Percentiles rank a stretch among this genome's conserved stretches.
phyloP scores from a whole-genome alignment of 2,797 vertebrate species.

The Eulemur rubriventer region DNA sequence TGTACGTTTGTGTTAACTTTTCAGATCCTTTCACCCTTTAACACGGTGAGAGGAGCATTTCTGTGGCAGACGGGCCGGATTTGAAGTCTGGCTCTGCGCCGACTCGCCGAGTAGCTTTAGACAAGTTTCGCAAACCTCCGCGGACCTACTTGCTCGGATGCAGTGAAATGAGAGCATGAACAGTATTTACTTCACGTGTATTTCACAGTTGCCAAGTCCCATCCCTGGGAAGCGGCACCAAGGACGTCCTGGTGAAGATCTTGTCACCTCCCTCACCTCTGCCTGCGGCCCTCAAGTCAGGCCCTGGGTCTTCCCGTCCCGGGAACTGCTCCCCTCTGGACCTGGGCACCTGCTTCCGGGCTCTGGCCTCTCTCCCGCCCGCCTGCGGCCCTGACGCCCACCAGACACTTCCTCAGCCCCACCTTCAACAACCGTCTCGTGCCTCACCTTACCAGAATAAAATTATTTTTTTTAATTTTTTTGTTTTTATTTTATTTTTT shows the following conservation, averaged over 20 bases:
- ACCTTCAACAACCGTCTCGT: neutral
- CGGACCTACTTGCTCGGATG: rapidly evolving
- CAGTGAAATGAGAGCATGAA: neutral
- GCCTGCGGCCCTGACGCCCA: no score
- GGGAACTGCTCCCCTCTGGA: neutral
- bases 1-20: no score
- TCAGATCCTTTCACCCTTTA: neutral
- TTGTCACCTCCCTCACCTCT: neutral
- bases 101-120: neutral
- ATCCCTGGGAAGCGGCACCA: no score
- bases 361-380: neutral
- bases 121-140: rapidly evolving
- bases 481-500: no score
- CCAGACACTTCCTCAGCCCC: neutral
- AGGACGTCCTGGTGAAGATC: no score
- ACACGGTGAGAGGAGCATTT: neutral
- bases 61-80: no score
- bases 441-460: neutral
- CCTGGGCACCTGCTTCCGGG: neutral
- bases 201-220: neutral
- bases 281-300: neutral
- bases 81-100: neutral
- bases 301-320: neutral
- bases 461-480: no score
- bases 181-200: neutral